A percentile compares a stretch with the other conserved stretches of the same genome.
These are phyloP conservation scores for Tholera decimalis DNA, from an alignment of 2,888 invertebrate species.

Conservation along the genomic window DNA sequence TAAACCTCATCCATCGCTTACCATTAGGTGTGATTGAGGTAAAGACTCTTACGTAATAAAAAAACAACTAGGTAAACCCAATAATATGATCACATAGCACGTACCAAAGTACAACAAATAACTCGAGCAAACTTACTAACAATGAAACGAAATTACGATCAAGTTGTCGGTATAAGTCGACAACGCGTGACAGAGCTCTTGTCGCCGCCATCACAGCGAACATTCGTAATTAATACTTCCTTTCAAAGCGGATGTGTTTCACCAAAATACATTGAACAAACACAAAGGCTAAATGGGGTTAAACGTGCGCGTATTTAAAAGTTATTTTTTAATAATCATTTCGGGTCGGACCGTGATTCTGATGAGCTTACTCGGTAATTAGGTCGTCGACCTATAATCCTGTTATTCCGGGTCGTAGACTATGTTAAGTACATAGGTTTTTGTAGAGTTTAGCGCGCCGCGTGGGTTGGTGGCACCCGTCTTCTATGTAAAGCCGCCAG, in stretches of 20 bases:
- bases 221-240: conserved; percentile 57
- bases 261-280: conserved; percentile 50
- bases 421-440: conserved; percentile 27
- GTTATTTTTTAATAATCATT: conserved; percentile 36
- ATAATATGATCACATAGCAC: background rate
- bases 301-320: conserved; percentile 38
- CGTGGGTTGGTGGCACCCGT: conserved; percentile 19
- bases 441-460: conserved; percentile 4
- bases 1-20: too few relatives aligned
- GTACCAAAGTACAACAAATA: conserved; percentile 15
- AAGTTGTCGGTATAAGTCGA: conserved; percentile 43
- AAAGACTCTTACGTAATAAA: too few relatives aligned
- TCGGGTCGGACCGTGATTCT: conserved; percentile 19
- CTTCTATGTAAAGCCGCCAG: conserved; percentile 1
- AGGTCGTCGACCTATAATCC: conserved; percentile 34
- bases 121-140: conserved; percentile 12
- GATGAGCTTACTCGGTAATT: conserved; percentile 33
- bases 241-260: conserved; percentile 44
- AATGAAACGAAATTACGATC: conserved; percentile 47
- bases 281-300: conserved; percentile 48
- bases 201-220: conserved; percentile 22
- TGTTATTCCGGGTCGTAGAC: conserved; percentile 23
- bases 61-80: too few relatives aligned
- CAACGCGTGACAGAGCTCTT: conserved; percentile 28
- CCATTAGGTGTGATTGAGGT: too few relatives aligned